Base-by-base conservation (phyloP, 2,888 invertebrate genomes). In the Drosophila lutescens region DNA sequence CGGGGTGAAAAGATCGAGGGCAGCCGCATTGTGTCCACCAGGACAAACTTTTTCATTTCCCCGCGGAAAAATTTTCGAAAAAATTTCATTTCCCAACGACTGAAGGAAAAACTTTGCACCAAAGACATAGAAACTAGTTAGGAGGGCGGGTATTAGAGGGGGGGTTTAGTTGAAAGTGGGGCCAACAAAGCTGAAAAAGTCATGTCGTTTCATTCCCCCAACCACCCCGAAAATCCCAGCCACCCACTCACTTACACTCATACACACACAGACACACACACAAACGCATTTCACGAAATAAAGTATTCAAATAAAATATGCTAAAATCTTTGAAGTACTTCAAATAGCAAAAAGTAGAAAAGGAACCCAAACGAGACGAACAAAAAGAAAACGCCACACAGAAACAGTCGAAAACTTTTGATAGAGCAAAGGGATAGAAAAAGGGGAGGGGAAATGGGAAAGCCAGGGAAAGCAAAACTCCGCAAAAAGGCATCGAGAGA, bases 251-350 rank as follows among this genome's bases (percentile, higher is more conserved):
- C 58, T 10, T 17, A 36, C 50, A 36, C 12, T 34, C 34, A 34
- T 12, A 34, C 34, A 34, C 34, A 32, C 26, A 17, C 44, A 20
- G n/a, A n/a, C 34, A 43, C 60, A 59, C 63, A 67, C 62, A 60
- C 58, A 77, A 73, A 80, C 71, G 77, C 75, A 84, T 85, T 84
- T 79, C 76, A 86, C 72, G 82, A 89, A 89, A 89, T 89, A 89
- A 86, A 86, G 86, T 86, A 86, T 89, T 86, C 86, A 86, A 87
- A 86, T 86, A 86, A 86, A 86, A 86, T 86, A 86, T 86, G 86
- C 88, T 86, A 89, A 86, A 86, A 86, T 86, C 86, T 89, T 87
- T 85, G 89, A 86, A 88, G 87, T 86, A 86, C 81, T 88, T 86
- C 87, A 88, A 88, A 86, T 85, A 72, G 81, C 81, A 86, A 88